Evolutionary conservation across 2,113 vertebrate genomes (phyloP).

Genomic region (Neolamprologus kungweensis): DNA sequence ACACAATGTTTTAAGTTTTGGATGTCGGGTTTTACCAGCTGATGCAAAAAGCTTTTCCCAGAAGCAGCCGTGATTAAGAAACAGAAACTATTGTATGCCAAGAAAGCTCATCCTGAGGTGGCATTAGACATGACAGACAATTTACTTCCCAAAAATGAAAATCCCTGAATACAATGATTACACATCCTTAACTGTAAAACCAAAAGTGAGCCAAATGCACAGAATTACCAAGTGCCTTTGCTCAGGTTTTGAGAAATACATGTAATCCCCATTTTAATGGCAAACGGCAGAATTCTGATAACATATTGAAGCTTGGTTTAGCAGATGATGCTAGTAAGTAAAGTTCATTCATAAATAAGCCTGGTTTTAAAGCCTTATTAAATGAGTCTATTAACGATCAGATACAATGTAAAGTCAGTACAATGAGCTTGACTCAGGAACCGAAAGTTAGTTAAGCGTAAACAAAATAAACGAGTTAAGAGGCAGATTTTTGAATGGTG

Average conservation of each 20-base stretch:
- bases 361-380: neutral
- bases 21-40: neutral
- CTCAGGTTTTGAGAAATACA: neutral
- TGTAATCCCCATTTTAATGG: neutral
- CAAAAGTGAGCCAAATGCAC: neutral
- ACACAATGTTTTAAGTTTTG: neutral
- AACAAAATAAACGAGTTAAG: neutral
- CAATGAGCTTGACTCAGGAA: neutral
- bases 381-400: neutral
- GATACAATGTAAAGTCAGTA: neutral
- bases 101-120: neutral
- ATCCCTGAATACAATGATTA: neutral
- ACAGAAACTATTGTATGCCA: neutral
- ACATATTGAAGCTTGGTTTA: neutral
- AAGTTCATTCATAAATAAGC: neutral
- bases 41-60: neutral
- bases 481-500: neutral
- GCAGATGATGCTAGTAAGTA: neutral
- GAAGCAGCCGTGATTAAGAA: neutral
- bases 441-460: neutral
- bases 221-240: neutral
- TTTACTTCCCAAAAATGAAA: neutral
- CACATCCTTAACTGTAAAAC: neutral
- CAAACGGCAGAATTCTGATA: neutral
- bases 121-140: neutral